Conservation (phyloP, 2,113 vertebrate species). For the Felis chaus region DNA sequence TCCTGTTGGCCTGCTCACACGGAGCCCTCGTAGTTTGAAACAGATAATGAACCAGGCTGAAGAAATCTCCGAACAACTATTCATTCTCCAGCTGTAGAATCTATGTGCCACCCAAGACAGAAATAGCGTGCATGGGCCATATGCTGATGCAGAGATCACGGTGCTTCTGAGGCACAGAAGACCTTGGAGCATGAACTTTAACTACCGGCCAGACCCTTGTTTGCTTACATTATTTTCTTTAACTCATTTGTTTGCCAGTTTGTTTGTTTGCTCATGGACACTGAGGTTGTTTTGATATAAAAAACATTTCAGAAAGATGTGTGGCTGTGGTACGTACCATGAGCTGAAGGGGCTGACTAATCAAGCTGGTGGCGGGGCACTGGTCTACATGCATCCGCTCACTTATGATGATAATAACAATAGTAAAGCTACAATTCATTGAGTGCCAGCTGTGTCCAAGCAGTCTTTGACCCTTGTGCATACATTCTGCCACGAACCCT, state of each 20-base stretch:
- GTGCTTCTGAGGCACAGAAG: neutral
- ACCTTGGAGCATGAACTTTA: neutral
- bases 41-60: conserved; percentile 56
- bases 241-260: neutral
- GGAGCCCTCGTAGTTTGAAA: conserved; percentile 38
- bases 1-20: conserved; percentile 48
- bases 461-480: neutral
- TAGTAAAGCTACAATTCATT: neutral
- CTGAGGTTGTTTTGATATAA: neutral
- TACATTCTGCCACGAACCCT: neutral
- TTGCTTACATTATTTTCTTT: neutral
- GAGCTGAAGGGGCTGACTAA: neutral
- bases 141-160: neutral
- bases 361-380: neutral
- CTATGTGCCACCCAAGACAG: neutral
- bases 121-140: fast-evolving
- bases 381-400: neutral
- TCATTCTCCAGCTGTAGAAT: neutral
- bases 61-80: neutral
- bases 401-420: neutral
- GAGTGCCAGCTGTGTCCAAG: neutral
- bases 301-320: conserved; percentile 17
- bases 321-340: neutral
- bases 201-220: neutral
- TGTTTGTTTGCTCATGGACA: neutral